phyloP scores from a whole-genome alignment of 2,797 vertebrate species.

The Pseudomugil tenellus region DNA sequence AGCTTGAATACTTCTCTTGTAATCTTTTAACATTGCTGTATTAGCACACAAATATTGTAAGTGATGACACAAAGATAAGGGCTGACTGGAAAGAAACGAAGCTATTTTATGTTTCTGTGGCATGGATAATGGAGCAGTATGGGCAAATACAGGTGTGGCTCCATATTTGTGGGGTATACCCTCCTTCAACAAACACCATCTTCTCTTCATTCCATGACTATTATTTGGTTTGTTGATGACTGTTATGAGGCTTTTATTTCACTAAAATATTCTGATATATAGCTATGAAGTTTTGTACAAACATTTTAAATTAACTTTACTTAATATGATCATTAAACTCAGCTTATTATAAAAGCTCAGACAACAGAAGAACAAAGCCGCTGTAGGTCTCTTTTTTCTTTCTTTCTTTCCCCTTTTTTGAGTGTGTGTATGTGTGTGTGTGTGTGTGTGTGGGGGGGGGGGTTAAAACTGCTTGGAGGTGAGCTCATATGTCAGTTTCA shows the following conservation, averaged over 20 bases:
- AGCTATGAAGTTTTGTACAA: not conserved
- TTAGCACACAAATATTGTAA: conserved; percentile 22
- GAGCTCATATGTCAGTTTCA: conserved; percentile 80
- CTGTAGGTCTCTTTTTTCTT: conserved; percentile 4
- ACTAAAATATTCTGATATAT: conserved; percentile 11
- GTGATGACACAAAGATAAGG: conserved; percentile 44
- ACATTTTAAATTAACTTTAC: too few species aligned
- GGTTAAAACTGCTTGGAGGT: conserved; percentile 60
- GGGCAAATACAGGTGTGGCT: conserved; percentile 82
- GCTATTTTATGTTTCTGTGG: conserved; percentile 58
- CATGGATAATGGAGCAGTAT: conserved; percentile 66
- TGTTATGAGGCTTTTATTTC: conserved; percentile 52
- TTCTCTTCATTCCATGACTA: conserved; percentile 56
- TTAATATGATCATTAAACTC: too few species aligned
- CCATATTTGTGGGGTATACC: conserved; percentile 79
- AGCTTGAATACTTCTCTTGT: conserved; percentile 8
- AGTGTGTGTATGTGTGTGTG: too few species aligned
- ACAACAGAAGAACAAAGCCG: not conserved
- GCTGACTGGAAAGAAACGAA: conserved; percentile 21
- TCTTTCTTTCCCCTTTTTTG: conserved; percentile 36
- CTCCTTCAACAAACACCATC: conserved; percentile 82
- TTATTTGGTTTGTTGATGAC: conserved; percentile 63
- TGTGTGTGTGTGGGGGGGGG: not conserved
- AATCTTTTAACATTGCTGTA: conserved; percentile 18
- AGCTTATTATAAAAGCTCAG: not conserved